phyloP scores from a whole-genome alignment of 2,888 invertebrate species.

The Eristalinus aeneus region DNA sequence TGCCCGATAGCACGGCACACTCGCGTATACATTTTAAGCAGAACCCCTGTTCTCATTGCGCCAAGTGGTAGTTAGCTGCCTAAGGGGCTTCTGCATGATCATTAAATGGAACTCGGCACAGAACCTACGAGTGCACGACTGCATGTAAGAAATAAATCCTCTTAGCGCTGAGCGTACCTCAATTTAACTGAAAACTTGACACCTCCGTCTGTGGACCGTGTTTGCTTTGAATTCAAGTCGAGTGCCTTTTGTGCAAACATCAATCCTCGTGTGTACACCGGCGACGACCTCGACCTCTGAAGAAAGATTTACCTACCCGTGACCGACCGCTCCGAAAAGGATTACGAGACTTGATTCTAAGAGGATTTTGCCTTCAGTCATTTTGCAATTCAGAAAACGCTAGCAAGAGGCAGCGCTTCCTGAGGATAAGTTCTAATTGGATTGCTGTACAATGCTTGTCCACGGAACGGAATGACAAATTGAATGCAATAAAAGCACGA shows the following conservation, averaged over 20 bases:
- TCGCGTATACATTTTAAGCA: background rate
- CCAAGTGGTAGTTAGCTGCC: conserved; percentile 28
- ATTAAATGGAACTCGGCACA: conserved; percentile 19
- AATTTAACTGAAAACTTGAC: conserved; percentile 33
- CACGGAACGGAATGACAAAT: background rate
- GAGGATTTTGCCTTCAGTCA: background rate
- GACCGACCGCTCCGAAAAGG: background rate
- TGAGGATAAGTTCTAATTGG: background rate
- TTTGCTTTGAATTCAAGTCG: conserved; percentile 31
- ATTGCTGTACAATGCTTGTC: background rate
- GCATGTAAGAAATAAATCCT: conserved; percentile 12
- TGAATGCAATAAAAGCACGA: background rate
- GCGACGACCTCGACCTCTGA: background rate
- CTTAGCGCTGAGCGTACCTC: conserved; percentile 3
- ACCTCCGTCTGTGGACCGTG: conserved; percentile 18
- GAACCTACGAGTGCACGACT: background rate
- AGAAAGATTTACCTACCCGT: background rate
- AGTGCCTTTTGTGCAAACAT: conserved; percentile 24
- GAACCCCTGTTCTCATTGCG: too few species aligned
- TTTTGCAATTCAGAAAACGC: background rate
- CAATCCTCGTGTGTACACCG: background rate
- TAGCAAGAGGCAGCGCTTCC: background rate
- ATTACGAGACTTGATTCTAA: background rate
- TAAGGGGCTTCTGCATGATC: conserved; percentile 22
- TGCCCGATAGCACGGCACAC: background rate